Percentiles rank a stretch among this genome's conserved stretches.
Conservation (phyloP, 2,888 invertebrate species). For the Microchrysa polita region DNA sequence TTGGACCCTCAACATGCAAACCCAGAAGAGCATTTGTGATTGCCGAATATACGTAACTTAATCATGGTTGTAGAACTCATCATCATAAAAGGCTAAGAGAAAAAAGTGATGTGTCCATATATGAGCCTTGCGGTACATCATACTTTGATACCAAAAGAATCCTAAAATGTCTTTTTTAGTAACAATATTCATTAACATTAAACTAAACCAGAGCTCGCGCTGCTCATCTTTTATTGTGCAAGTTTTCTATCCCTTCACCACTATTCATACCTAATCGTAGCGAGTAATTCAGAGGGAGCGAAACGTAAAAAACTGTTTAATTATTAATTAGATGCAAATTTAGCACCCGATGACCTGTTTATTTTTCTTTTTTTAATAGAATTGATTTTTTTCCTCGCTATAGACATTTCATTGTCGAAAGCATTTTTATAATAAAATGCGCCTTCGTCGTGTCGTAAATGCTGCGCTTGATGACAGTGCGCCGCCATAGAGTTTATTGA, state of each 20-base stretch:
- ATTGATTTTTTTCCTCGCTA: constrained; percentile 32
- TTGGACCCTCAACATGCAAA: no score
- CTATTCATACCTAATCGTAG: no score
- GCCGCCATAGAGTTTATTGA: constrained; percentile 36
- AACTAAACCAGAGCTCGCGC: not conserved
- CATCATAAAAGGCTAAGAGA: constrained; percentile 27
- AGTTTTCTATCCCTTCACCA: no score
- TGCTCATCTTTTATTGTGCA: no score
- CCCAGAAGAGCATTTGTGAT: no score
- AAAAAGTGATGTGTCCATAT: constrained; percentile 43
- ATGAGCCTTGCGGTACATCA: constrained; percentile 32
- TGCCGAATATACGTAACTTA: no score
- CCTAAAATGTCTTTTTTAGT: constrained; percentile 12
- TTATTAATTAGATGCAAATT: constrained; percentile 51
- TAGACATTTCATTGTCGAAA: constrained; percentile 13
- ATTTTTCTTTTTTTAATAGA: constrained; percentile 42
- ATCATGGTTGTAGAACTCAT: not conserved
- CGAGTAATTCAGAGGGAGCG: no score
- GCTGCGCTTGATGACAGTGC: constrained; percentile 34
- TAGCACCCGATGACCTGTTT: constrained; percentile 39
- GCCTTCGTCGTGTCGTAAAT: constrained; percentile 9
- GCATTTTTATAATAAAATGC: constrained; percentile 31
- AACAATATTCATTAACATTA: not conserved
- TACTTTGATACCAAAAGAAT: not conserved
- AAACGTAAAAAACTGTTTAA: constrained; percentile 49